A percentile compares a stretch with the other conserved stretches of the same genome.
Conservation (phyloP, 2,888 invertebrate species). For the Ctenicera cuprea region DNA sequence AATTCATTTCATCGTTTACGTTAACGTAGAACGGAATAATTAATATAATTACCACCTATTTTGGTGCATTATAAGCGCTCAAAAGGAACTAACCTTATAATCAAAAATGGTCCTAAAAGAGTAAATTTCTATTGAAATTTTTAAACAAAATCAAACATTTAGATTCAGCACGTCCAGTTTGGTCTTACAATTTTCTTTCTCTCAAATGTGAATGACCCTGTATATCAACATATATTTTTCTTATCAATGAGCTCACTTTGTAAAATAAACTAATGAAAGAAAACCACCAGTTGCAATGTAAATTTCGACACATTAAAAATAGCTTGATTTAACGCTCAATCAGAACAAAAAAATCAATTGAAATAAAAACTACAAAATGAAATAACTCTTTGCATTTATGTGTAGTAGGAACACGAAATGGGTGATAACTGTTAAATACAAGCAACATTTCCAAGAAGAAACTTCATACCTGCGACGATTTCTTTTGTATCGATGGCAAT, state of each 20-base stretch:
- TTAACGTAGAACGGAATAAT: too few relatives aligned
- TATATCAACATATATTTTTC: neutral
- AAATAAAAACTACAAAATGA: constrained; percentile 37
- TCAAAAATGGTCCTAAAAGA: too few relatives aligned
- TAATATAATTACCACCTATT: too few relatives aligned
- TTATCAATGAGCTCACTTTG: neutral
- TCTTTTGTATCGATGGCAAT: constrained; percentile 84
- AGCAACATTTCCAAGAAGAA: constrained; percentile 29
- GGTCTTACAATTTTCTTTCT: too few relatives aligned
- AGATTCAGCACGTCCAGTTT: too few relatives aligned
- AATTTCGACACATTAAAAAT: constrained; percentile 43
- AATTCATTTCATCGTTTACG: too few relatives aligned
- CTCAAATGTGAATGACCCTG: neutral
- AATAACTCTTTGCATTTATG: constrained; percentile 34
- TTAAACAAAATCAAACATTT: too few relatives aligned
- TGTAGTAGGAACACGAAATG: constrained; percentile 39
- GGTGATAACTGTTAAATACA: constrained; percentile 29
- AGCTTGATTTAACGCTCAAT: neutral
- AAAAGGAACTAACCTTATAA: too few relatives aligned
- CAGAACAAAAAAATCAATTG: constrained; percentile 28
- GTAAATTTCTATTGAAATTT: too few relatives aligned
- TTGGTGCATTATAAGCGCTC: too few relatives aligned
- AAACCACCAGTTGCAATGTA: constrained; percentile 53
- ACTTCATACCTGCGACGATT: constrained; percentile 74
- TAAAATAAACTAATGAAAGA: neutral